These are phyloP conservation scores for Artibeus jamaicensis DNA, from an alignment of 2,797 vertebrate species.

Conservation along the genomic window DNA sequence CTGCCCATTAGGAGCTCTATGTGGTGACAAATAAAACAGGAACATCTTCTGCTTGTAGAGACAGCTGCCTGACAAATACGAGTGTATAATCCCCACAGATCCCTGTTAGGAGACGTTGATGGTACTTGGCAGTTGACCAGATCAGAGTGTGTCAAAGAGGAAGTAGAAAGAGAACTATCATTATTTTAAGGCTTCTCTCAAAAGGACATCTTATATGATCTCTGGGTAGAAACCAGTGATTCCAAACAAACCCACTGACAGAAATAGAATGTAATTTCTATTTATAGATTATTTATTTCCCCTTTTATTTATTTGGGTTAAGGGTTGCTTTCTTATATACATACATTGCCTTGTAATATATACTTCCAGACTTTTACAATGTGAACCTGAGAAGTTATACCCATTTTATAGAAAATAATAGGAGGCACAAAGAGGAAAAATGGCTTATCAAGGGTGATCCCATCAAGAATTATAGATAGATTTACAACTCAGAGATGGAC, in stretches of 20 bases:
- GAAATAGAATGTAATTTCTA: background rate
- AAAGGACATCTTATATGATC: background rate
- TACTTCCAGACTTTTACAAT: background rate
- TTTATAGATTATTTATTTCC: background rate
- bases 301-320: background rate
- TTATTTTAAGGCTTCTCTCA: background rate
- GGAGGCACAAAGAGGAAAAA: background rate
- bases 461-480: background rate
- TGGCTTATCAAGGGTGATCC: background rate
- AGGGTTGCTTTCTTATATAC: background rate
- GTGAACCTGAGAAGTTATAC: background rate
- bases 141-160: background rate
- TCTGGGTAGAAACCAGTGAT: background rate
- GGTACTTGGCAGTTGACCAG: constrained; percentile 33
- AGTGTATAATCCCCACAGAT: background rate
- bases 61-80: constrained; percentile 55
- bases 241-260: background rate
- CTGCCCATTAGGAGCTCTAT: constrained; percentile 56
- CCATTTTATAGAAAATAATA: background rate
- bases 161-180: background rate
- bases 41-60: constrained; percentile 76
- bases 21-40: constrained; percentile 67
- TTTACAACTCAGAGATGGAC: background rate
- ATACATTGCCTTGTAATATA: background rate
- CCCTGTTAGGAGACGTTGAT: background rate